Percentiles rank a stretch among this genome's conserved stretches.
Conservation (phyloP, 2,888 invertebrate genomes). For the Nomada ferruginata region DNA sequence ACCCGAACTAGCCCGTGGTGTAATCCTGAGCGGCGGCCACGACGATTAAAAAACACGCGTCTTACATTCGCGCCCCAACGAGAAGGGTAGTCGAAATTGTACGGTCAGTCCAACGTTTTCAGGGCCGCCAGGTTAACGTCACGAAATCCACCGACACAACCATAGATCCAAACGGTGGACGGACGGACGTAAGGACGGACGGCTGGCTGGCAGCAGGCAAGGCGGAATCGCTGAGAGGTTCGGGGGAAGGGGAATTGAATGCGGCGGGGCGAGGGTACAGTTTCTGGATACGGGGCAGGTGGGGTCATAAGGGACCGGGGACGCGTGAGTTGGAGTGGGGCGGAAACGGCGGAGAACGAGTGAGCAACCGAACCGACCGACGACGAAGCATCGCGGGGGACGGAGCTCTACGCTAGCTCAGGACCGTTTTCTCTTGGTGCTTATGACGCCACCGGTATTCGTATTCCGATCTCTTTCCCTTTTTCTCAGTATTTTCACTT, state of each 20-base stretch:
- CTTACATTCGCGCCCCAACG: conserved; percentile 69
- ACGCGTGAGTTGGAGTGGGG: conserved; percentile 43
- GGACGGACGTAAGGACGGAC: conserved; percentile 80
- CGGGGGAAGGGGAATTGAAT: conserved; percentile 66
- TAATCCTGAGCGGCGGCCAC: conserved; percentile 55
- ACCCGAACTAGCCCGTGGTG: conserved; percentile 54
- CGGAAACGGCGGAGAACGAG: conserved; percentile 61
- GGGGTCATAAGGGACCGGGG: conserved; percentile 60
- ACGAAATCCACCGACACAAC: conserved; percentile 78
- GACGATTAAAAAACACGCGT: conserved; percentile 70
- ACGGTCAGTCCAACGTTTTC: conserved; percentile 78
- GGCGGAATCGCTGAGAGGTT: conserved; percentile 69
- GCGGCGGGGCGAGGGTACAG: conserved; percentile 67
- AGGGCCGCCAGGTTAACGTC: conserved; percentile 84
- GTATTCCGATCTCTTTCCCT: conserved; percentile 1
- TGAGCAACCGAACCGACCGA: conserved; percentile 61
- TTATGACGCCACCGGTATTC: conserved; percentile 38
- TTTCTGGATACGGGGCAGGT: conserved; percentile 61
- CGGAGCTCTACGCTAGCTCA: conserved; percentile 77
- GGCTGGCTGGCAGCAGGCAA: conserved; percentile 76
- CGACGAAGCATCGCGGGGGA: conserved; percentile 70
- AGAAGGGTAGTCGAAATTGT: conserved; percentile 71
- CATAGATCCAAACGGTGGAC: conserved; percentile 79
- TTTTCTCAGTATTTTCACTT: conserved; percentile 2
- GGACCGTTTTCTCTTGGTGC: conserved; percentile 68